phyloP scores from a whole-genome alignment of 2,888 invertebrate species.

The Pseudococcus jackbeardsleyi region DNA sequence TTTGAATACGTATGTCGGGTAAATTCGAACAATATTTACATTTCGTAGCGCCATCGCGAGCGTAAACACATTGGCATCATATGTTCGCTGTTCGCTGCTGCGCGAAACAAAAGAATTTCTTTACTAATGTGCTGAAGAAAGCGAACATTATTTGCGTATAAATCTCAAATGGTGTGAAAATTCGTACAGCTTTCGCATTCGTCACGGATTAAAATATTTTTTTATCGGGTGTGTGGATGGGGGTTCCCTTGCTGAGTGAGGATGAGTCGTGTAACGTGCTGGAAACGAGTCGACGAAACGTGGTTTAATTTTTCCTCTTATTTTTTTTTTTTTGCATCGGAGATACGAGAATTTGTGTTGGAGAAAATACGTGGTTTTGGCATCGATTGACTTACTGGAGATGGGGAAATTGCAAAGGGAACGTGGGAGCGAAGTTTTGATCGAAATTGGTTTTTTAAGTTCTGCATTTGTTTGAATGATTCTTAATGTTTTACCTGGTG shows the following conservation, averaged over 20 bases:
- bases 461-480: background rate
- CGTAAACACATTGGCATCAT: background rate
- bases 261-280: background rate
- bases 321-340: background rate
- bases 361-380: background rate
- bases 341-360: background rate
- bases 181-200: conserved; percentile 35
- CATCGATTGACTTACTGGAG: conserved; percentile 17
- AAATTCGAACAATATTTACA: conserved; percentile 32
- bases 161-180: conserved; percentile 45
- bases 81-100: background rate
- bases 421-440: background rate
- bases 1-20: conserved; percentile 22
- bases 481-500: no score
- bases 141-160: conserved; percentile 41
- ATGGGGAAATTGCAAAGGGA: background rate
- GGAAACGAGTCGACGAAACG: background rate
- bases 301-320: conserved; percentile 27
- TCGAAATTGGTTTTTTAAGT: background rate
- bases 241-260: background rate
- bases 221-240: background rate
- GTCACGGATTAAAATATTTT: conserved; percentile 40
- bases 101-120: conserved; percentile 27
- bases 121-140: conserved; percentile 19
- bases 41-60: background rate